phyloP scores from a whole-genome alignment of 2,888 invertebrate genomes.

The Campoletis raptor region DNA sequence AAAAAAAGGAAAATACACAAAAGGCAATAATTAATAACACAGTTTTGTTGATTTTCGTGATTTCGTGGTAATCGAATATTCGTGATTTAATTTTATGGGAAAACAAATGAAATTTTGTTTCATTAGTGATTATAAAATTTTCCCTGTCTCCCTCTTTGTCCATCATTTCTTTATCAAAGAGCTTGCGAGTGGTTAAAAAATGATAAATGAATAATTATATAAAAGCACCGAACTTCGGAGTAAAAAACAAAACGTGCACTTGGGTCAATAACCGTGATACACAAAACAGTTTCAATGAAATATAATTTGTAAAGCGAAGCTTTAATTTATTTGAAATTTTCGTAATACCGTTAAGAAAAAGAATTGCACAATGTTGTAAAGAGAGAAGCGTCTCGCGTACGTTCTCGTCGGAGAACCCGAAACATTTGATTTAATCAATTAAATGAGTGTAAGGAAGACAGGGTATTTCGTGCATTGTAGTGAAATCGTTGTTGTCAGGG shows the following conservation, averaged over 20 bases:
- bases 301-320: no score
- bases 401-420: slow-evolving; percentile 3
- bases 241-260: no score
- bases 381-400: not conserved
- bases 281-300: no score
- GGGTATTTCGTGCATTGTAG: not conserved
- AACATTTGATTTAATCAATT: slow-evolving; percentile 20
- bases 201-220: not conserved
- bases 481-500: not conserved
- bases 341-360: not conserved
- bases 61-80: no score
- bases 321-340: not conserved
- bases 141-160: no score
- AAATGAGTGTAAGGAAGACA: not conserved
- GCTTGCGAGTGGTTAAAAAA: not conserved
- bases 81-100: no score
- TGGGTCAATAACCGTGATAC: no score
- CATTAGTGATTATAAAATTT: no score
- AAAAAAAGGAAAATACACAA: not conserved
- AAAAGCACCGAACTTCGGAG: not conserved
- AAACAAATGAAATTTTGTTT: no score
- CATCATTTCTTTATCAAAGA: no score
- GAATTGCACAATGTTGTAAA: not conserved
- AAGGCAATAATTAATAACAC: not conserved
- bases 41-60: no score